Percentiles rank a stretch among this genome's conserved stretches.
Evolutionary conservation across 2,888 invertebrate genomes (phyloP).

Genomic region (Ctena decussata): DNA sequence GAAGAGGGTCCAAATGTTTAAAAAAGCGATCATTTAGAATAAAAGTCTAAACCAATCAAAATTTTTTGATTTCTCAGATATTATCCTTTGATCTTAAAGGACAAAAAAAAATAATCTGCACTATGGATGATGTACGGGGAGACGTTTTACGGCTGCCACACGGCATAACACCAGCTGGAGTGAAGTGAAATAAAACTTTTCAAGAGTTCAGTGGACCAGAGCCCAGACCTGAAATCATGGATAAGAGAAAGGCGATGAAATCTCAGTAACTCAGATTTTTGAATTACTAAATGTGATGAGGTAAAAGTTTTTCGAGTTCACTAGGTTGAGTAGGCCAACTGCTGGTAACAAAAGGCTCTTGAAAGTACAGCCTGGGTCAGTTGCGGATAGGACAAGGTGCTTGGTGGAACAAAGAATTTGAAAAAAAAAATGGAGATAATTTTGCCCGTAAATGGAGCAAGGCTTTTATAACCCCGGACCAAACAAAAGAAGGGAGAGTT

Average conservation of each 20-base stretch:
- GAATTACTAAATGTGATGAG: neutral
- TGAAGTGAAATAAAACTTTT: too few species aligned
- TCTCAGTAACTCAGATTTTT: neutral
- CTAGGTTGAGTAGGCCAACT: neutral
- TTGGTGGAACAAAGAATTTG: neutral
- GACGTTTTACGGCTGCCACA: too few species aligned
- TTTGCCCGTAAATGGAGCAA: constrained; percentile 13
- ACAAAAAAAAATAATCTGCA: too few species aligned
- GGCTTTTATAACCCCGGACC: constrained; percentile 15
- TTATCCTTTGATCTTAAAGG: too few species aligned
- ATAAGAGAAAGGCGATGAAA: constrained; percentile 13
- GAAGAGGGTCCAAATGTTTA: too few species aligned
- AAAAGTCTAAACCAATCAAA: too few species aligned
- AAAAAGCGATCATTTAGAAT: too few species aligned
- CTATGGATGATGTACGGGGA: too few species aligned
- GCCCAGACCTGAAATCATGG: neutral
- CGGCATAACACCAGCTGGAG: too few species aligned
- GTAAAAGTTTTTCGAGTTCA: neutral
- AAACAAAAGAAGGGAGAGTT: constrained; percentile 12
- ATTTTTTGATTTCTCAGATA: too few species aligned
- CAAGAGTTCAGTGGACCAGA: neutral
- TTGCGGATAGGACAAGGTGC: neutral
- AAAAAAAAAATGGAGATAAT: neutral
- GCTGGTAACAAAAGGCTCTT: neutral
- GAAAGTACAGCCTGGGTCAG: neutral